These are phyloP conservation scores for Mandrillus leucophaeus DNA, from an alignment of 2,113 vertebrate genomes.

Conservation along the genomic window DNA sequence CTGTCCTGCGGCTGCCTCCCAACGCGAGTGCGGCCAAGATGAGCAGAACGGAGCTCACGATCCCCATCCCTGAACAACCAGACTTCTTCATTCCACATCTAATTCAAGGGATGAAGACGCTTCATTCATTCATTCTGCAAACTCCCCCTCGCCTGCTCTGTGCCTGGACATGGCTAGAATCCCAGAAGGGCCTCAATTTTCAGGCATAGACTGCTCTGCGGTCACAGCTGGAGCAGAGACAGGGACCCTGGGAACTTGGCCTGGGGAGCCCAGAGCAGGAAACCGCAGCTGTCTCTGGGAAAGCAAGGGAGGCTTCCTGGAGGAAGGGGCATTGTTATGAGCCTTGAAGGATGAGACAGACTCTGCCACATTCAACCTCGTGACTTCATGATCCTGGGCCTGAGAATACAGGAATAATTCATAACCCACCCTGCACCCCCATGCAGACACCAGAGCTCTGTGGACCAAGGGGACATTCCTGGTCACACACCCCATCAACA, in stretches of 20 bases:
- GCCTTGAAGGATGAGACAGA: background rate
- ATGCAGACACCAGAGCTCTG: background rate
- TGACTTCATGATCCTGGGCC: background rate
- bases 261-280: background rate
- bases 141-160: background rate
- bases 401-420: background rate
- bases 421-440: background rate
- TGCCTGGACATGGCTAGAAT: background rate
- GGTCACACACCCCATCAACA: background rate
- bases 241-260: background rate
- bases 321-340: background rate
- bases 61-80: background rate
- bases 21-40: constrained; percentile 85
- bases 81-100: background rate
- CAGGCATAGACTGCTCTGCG: background rate
- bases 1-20: constrained; percentile 91
- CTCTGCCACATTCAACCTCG: background rate
- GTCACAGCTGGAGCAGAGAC: background rate
- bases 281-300: background rate
- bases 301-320: background rate
- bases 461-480: background rate
- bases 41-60: constrained; percentile 47
- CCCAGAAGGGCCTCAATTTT: background rate
- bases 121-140: background rate
- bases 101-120: background rate